phyloP scores from a whole-genome alignment of 2,888 invertebrate species.

The Pristionchus maxplancki region DNA sequence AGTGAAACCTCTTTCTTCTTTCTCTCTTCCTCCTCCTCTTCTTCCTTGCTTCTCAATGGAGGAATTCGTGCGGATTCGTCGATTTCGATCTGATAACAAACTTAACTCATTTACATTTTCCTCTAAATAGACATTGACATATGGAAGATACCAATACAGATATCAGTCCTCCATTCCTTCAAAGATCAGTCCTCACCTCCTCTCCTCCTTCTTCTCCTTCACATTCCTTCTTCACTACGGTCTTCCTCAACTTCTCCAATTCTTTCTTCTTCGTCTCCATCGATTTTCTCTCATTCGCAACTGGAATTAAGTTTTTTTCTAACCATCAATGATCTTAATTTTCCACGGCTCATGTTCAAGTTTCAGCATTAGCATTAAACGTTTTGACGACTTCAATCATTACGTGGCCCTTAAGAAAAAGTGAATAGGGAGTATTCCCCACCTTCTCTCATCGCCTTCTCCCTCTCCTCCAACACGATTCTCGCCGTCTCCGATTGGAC shows the following conservation, averaged over 20 bases:
- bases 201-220: slow-evolving; percentile 39
- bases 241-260: slow-evolving; percentile 61
- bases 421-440: too few relatives aligned
- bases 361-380: too few relatives aligned
- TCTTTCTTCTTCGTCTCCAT: slow-evolving; percentile 61
- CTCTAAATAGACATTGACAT: too few relatives aligned
- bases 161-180: too few relatives aligned
- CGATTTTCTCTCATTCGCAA: slow-evolving; percentile 57
- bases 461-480: slow-evolving; percentile 35
- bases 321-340: neutral
- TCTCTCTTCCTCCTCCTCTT: slow-evolving; percentile 35
- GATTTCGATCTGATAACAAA: slow-evolving; percentile 11
- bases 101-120: neutral
- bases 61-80: slow-evolving; percentile 39
- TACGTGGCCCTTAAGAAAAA: too few relatives aligned
- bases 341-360: neutral
- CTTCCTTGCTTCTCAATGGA: neutral
- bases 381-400: too few relatives aligned
- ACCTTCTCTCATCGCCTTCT: slow-evolving; percentile 40
- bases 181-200: neutral
- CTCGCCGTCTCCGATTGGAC: slow-evolving; percentile 55
- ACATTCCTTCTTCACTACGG: slow-evolving; percentile 58
- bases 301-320: slow-evolving; percentile 47
- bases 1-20: slow-evolving; percentile 21
- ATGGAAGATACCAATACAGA: too few relatives aligned